Evolutionary conservation across 2,113 vertebrate species (phyloP), one percentile per base, ranked within the genome.

Genomic region (Cephalopholis sonnerati): DNA sequence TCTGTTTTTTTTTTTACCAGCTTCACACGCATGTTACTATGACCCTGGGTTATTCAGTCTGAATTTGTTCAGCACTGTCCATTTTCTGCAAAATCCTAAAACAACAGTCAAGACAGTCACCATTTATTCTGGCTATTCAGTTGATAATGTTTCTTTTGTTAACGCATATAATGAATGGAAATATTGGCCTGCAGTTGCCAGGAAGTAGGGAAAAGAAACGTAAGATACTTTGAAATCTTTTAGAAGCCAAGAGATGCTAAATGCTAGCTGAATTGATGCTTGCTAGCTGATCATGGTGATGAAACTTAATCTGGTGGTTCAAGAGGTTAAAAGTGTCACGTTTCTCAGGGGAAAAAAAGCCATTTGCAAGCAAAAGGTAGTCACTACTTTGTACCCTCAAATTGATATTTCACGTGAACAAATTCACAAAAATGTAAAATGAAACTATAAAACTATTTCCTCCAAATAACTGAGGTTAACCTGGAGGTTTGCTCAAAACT

Each of bases 51-150:
- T 1, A 41, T 36, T 51, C 13, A 55, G 10, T 36, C 50, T 51
- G 27, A 55, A 70, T 81, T 18, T 67, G 16, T 73, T 29, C 54
- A n/a, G 8, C n/a, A 41, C 20, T 17, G 5, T 50, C 32, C 44
- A 25, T 55, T 74, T 79, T 11, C 74, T 54, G 27, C 44, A 18
- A 50, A 53, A 32, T 20, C 41, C 55, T 55, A 6, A 76, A 27
- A 55, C 58, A 64, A 51, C 51, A 66, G n/a, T 54, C 20, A 65
- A 32, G 46, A 39, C 32, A 32, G n/a, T n/a, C n/a, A 32, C 32
- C 32, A 32, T 32, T 32, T 6, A 32, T 32, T 32, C 32, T 32
- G 32, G 32, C 32, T 32, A 32, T 32, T 32, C 4, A 32, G 32
- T 32, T 32, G 32, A 6, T 4, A 32, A 32, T 32, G 5, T 32